Evolutionary conservation across 2,113 vertebrate species (phyloP).

Genomic region (Gallinago undulata): DNA sequence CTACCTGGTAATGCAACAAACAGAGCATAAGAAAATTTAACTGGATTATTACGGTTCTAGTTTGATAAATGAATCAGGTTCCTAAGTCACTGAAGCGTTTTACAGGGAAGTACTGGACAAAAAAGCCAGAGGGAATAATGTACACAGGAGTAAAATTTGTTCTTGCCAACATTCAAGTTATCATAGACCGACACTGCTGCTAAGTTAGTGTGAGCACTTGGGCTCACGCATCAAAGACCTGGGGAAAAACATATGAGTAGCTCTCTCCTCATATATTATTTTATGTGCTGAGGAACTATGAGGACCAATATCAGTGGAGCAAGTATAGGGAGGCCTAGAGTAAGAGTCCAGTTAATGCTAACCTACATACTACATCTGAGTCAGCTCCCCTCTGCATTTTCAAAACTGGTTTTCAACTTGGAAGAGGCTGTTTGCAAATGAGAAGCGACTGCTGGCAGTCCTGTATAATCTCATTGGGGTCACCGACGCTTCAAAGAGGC

Average conservation of each 20-base stretch:
- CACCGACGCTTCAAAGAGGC: conserved; percentile 21
- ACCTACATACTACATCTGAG: not conserved
- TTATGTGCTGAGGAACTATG: not conserved
- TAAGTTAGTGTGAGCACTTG: not conserved
- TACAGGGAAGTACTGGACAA: not conserved
- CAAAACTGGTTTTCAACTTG: not conserved
- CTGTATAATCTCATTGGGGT: not conserved
- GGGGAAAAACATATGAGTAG: not conserved
- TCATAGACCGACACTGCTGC: not conserved
- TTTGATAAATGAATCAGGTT: not conserved
- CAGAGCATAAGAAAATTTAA: not conserved
- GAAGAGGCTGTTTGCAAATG: conserved; percentile 13
- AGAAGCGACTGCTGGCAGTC: not conserved
- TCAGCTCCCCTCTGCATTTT: not conserved
- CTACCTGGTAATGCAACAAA: not conserved
- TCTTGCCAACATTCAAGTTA: not conserved
- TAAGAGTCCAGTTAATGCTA: not conserved
- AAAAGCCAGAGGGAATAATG: not conserved
- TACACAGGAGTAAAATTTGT: not conserved
- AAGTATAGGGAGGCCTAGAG: not conserved
- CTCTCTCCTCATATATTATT: not conserved
- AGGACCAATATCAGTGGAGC: not conserved
- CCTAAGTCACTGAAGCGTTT: not conserved
- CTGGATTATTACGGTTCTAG: not conserved
- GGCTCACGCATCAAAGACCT: not conserved